Conservation (phyloP, 2,797 vertebrate species). For the Toxotes lorentzi region DNA sequence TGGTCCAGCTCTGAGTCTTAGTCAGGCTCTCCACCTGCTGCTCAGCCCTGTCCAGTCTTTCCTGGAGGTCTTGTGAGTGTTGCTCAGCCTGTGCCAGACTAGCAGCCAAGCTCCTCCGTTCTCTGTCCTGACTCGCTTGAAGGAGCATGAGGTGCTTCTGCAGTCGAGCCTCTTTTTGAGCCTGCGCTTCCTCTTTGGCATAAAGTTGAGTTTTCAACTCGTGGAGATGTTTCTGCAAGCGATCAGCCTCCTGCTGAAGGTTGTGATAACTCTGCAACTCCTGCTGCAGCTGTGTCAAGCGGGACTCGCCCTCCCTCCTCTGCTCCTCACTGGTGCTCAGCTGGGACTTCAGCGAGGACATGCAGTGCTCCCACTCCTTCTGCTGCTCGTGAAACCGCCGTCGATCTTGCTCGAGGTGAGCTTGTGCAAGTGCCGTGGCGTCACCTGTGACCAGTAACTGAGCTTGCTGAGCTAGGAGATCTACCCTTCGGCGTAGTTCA, state of each 20-base stretch:
- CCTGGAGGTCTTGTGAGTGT: conserved; percentile 88
- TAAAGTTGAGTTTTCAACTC: conserved; percentile 86
- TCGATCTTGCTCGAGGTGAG: conserved; percentile 87
- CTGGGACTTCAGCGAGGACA: conserved; percentile 85
- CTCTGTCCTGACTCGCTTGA: conserved; percentile 92
- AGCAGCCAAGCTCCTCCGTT: conserved; percentile 87
- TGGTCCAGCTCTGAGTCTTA: conserved; percentile 80
- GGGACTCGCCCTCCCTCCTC: conserved; percentile 86
- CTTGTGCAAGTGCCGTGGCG: conserved; percentile 87
- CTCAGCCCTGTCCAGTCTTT: conserved; percentile 85
- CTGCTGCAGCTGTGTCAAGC: conserved; percentile 80
- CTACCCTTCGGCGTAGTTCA: conserved; percentile 88
- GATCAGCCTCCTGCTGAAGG: conserved; percentile 86
- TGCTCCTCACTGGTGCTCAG: conserved; percentile 86
- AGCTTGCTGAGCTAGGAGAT: conserved; percentile 90
- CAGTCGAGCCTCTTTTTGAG: conserved; percentile 89
- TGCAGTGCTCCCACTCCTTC: conserved; percentile 84
- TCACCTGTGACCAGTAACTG: conserved; percentile 90
- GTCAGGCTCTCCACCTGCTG: conserved; percentile 86
- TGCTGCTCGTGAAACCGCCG: conserved; percentile 83
- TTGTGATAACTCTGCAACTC: conserved; percentile 65
- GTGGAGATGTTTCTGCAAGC: conserved; percentile 83
- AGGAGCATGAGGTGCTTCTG: conserved; percentile 90
- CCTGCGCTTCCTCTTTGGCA: conserved; percentile 86
- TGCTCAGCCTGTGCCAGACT: conserved; percentile 89